These are phyloP conservation scores for Drosophila serrata DNA, from an alignment of 1,140 invertebrate genomes.

Conservation along the genomic window DNA sequence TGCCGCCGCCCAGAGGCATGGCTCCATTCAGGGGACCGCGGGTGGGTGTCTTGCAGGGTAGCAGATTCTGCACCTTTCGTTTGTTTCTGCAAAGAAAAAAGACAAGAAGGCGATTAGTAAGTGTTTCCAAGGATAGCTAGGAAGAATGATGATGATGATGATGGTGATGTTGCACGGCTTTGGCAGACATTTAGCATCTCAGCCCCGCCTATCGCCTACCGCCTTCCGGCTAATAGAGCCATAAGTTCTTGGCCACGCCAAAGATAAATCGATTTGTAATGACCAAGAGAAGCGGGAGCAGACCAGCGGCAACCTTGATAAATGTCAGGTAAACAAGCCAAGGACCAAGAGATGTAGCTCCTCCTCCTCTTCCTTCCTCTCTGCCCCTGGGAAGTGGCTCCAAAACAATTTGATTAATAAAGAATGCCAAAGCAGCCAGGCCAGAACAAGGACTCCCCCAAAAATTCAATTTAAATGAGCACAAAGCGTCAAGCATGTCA, in stretches of 20 bases:
- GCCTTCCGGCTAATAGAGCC: slow-evolving; percentile 61
- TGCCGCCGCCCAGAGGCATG: slow-evolving; percentile 72
- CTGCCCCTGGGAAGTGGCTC: slow-evolving; percentile 31
- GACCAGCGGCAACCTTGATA: slow-evolving; percentile 39
- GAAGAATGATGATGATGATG: slow-evolving; percentile 59
- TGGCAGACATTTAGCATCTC: slow-evolving; percentile 26
- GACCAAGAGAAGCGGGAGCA: slow-evolving; percentile 42
- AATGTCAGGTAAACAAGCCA: slow-evolving; percentile 68
- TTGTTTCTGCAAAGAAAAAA: slow-evolving; percentile 88
- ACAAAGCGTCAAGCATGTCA: slow-evolving; percentile 53
- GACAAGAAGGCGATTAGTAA: slow-evolving; percentile 37
- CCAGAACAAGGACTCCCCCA: slow-evolving; percentile 23
- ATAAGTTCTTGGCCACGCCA: slow-evolving; percentile 61
- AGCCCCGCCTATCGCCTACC: neutral
- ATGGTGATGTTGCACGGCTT: slow-evolving; percentile 57
- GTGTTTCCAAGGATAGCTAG: slow-evolving; percentile 1
- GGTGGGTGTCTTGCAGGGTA: slow-evolving; percentile 89
- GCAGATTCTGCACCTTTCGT: slow-evolving; percentile 90
- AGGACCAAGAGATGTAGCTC: slow-evolving; percentile 28
- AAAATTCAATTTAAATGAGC: slow-evolving; percentile 83
- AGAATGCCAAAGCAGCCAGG: slow-evolving; percentile 41
- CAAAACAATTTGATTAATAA: slow-evolving; percentile 72
- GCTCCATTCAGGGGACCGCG: slow-evolving; percentile 86
- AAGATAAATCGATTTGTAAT: slow-evolving; percentile 84
- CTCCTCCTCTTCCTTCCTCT: neutral